These are phyloP conservation scores for Paratilapia polleni DNA, from an alignment of 2,113 vertebrate species.

Conservation along the genomic window DNA sequence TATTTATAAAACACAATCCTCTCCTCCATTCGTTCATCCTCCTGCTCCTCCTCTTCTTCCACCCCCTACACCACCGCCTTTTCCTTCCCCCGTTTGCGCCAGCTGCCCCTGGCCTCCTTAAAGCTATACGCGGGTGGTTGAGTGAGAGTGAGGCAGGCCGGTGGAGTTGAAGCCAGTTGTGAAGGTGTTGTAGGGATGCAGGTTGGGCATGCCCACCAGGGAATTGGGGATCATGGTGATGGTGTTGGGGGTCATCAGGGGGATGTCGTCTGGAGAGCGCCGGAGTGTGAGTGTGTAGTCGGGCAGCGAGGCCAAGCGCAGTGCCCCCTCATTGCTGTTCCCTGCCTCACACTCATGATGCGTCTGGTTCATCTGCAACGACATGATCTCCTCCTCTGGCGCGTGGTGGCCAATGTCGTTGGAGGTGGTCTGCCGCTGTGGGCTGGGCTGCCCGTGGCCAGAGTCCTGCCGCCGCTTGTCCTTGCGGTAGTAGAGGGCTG, in stretches of 20 bases:
- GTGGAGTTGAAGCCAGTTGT: conserved; percentile 96
- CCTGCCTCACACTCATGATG: conserved; percentile 92
- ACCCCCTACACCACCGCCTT: conserved; percentile 4
- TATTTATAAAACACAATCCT: conserved; percentile 83
- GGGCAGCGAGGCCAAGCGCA: conserved; percentile 90
- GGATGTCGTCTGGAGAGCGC: conserved; percentile 97
- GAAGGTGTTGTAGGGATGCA: conserved; percentile 99
- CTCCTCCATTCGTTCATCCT: conserved; percentile 56
- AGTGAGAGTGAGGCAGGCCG: conserved; percentile 98
- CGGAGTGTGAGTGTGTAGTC: conserved; percentile 97
- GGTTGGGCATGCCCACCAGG: conserved; percentile 95
- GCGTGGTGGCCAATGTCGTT: conserved; percentile 89
- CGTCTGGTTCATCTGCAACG: conserved; percentile 94
- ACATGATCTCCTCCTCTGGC: conserved; percentile 95
- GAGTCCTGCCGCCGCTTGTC: conserved; percentile 97
- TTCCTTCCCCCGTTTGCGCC: conserved; percentile 33
- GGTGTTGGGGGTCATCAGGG: conserved; percentile 98
- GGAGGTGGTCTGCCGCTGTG: conserved; percentile 84
- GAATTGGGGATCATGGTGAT: conserved; percentile 99
- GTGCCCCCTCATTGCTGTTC: conserved; percentile 82
- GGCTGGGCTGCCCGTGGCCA: conserved; percentile 90
- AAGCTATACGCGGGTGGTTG: conserved; percentile 99
- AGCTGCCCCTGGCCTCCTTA: conserved; percentile 73
- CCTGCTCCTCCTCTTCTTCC: conserved; percentile 44
- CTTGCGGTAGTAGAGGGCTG: conserved; percentile 98